Base-by-base conservation (phyloP, 2,888 invertebrate genomes). In the Dendrolimus houi region DNA sequence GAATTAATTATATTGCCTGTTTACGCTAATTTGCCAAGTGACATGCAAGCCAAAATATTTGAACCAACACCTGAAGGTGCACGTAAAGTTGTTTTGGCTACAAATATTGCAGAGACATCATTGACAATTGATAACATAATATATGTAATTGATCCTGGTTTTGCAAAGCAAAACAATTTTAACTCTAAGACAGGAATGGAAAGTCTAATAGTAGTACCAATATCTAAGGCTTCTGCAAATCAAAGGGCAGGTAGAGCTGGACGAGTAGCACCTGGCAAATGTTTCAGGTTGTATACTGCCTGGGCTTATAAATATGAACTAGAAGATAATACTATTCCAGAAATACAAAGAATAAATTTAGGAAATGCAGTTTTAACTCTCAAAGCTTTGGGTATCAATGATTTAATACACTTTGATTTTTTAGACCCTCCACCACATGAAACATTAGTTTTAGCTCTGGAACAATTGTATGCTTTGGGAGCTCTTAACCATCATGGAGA, bases 91-190 rank as follows among this genome's bases (percentile, higher is more conserved):
- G 96, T 99, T 9, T 85, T 99, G 54, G 99, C 99, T 0, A 99
- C 99, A 14, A 99, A 99, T 77, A 99, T 99, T 73, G 99, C 99
- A 0, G 99, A 99, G 91, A 99, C 99, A 0, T 99, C 99, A 1
- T 90, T 99, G 47, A 99, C 99, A 0, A 99, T 99, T 68, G 99
- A 99, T 79, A 99, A 99, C 71, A 99, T 99, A 64, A 95, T 98
- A 61, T 99, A 98, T 86, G 99, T 99, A 0, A 98, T 99, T 66
- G 99, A 99, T 90, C 98, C 99, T n/a, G 99, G 99, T 0, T 99
- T 99, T 89, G 97, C 98, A 55, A 99, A 99, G 81, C 99, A 99
- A 86, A 99, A 99, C 79, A 98, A 98, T 85, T 99, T 98, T 76
- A 96, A 99, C 88, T 98, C 99, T 0, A 93, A 98, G 67, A 98